Evolutionary conservation across 2,797 vertebrate species (phyloP).

Genomic region (Phoxinus dragarum): DNA sequence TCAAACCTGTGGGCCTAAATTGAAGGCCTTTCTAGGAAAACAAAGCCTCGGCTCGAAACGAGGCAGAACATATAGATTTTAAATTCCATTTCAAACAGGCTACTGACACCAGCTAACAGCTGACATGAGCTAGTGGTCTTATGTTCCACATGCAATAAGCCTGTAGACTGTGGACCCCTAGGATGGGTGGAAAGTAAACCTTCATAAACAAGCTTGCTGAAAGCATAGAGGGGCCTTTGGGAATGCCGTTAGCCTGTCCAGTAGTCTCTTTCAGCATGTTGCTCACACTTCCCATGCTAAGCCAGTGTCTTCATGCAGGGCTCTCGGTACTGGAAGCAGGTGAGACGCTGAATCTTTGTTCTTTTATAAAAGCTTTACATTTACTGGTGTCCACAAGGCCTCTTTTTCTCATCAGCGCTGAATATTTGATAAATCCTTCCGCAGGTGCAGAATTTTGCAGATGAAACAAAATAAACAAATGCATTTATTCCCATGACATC

Average conservation of each 20-base stretch:
- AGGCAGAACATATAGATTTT: slow-evolving; percentile 38
- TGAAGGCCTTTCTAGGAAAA: slow-evolving; percentile 20
- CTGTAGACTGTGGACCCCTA: slow-evolving; percentile 22
- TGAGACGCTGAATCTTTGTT: slow-evolving; percentile 61
- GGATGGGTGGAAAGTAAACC: slow-evolving; percentile 43
- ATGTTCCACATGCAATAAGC: slow-evolving; percentile 40
- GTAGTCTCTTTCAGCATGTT: slow-evolving; percentile 39
- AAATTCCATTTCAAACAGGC: slow-evolving; percentile 39
- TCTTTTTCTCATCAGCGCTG: slow-evolving; percentile 38
- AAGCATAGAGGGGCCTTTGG: slow-evolving; percentile 41
- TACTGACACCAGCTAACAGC: slow-evolving; percentile 39
- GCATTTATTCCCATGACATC: slow-evolving; percentile 22
- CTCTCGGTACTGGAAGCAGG: slow-evolving; percentile 55
- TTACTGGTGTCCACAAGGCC: slow-evolving; percentile 22
- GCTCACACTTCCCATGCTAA: slow-evolving; percentile 50
- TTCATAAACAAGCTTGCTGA: slow-evolving; percentile 41
- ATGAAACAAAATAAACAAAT: slow-evolving; percentile 41
- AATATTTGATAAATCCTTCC: slow-evolving; percentile 41
- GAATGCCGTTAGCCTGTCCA: slow-evolving; percentile 38
- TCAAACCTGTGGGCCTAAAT: background rate
- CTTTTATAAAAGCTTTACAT: slow-evolving; percentile 28
- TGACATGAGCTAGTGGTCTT: slow-evolving; percentile 28
- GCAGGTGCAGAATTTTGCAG: slow-evolving; percentile 25
- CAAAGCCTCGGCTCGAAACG: slow-evolving; percentile 2
- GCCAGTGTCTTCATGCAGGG: slow-evolving; percentile 25